These are phyloP conservation scores for Caerostris extrusa DNA, from an alignment of 1,140 invertebrate species.

Conservation along the genomic window DNA sequence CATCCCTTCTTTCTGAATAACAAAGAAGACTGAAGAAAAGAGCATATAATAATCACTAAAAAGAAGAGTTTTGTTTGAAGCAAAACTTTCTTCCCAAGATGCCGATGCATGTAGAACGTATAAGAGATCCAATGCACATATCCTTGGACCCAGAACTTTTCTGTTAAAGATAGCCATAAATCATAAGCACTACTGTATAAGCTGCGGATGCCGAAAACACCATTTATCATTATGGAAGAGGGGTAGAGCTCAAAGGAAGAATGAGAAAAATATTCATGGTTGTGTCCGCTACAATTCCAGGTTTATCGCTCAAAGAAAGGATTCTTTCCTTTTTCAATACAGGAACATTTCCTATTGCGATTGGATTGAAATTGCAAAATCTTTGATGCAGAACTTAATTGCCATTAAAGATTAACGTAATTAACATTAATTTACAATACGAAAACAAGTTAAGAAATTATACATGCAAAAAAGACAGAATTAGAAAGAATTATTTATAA, in stretches of 20 bases:
- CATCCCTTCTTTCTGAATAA: slow-evolving; percentile 65
- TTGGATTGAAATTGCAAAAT: neutral
- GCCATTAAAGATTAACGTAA: too few relatives aligned
- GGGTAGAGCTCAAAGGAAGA: slow-evolving; percentile 72
- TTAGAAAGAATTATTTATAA: too few relatives aligned
- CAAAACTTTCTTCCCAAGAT: slow-evolving; percentile 76
- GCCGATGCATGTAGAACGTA: slow-evolving; percentile 68
- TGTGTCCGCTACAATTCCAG: slow-evolving; percentile 43
- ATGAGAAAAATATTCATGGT: slow-evolving; percentile 74
- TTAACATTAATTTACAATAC: too few relatives aligned
- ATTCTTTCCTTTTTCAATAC: neutral
- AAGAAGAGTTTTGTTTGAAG: slow-evolving; percentile 75
- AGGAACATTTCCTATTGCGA: neutral
- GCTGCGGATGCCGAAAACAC: slow-evolving; percentile 76
- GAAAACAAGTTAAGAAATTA: too few relatives aligned
- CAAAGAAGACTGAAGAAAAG: slow-evolving; percentile 68
- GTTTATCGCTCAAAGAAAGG: slow-evolving; percentile 55
- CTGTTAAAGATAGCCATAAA: slow-evolving; percentile 77
- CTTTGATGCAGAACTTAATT: too few relatives aligned
- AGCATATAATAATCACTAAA: slow-evolving; percentile 72
- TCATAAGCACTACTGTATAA: slow-evolving; percentile 77
- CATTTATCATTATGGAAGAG: slow-evolving; percentile 75
- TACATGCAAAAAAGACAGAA: too few relatives aligned
- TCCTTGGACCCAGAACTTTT: slow-evolving; percentile 69
- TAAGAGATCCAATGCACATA: slow-evolving; percentile 67